Percentiles rank a stretch among this genome's conserved stretches.
Evolutionary conservation across 2,888 invertebrate genomes (phyloP).

Genomic region (Clivina fossor): DNA sequence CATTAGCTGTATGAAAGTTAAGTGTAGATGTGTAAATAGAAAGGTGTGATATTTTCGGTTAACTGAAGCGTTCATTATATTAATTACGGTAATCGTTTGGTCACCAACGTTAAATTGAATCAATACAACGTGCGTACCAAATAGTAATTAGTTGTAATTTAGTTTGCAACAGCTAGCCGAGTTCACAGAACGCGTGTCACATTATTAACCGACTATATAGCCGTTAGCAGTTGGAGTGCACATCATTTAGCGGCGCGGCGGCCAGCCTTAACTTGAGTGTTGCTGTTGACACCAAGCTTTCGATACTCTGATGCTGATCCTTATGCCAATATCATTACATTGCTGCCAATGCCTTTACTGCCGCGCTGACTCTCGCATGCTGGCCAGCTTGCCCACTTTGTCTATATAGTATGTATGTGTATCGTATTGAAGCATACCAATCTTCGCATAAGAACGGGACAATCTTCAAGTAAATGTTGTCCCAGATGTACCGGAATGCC

Average conservation of each 20-base stretch:
- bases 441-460: constrained; percentile 29
- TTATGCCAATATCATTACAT: no score
- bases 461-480: constrained; percentile 31
- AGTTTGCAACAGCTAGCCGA: constrained; percentile 18
- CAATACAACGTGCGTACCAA: constrained; percentile 28
- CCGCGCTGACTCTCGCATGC: no score
- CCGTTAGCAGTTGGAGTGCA: neutral
- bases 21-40: neutral
- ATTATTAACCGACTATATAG: constrained; percentile 6
- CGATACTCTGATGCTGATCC: neutral
- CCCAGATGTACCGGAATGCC: constrained; percentile 32
- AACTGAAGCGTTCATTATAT: constrained; percentile 25
- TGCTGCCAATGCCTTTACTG: neutral
- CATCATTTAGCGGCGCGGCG: neutral
- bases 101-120: constrained; percentile 28
- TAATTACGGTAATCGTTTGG: constrained; percentile 26
- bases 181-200: neutral
- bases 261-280: neutral
- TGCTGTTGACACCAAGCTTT: no score
- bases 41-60: constrained; percentile 5
- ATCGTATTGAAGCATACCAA: constrained; percentile 13
- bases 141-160: constrained; percentile 28
- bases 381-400: neutral
- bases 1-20: neutral
- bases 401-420: neutral